phyloP scores from a whole-genome alignment of 2,888 invertebrate genomes.

The Herminia tarsipennalis region DNA sequence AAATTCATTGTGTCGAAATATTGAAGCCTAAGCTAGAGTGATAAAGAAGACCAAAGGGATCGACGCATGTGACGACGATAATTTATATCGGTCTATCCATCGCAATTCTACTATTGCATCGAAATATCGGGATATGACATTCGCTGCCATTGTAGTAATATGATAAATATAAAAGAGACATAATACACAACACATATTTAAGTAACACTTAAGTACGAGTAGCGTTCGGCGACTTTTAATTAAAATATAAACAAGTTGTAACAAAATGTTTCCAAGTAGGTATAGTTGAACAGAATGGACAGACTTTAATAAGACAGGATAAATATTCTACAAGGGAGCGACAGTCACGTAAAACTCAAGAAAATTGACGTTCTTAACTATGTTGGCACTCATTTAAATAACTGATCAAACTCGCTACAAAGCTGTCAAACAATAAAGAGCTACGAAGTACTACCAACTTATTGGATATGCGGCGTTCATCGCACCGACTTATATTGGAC shows the following conservation, averaged over 20 bases:
- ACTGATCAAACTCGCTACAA: conserved; percentile 68
- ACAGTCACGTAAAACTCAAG: conserved; percentile 63
- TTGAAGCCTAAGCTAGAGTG: no score
- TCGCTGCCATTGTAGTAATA: no score
- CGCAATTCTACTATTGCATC: no score
- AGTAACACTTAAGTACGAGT: no score
- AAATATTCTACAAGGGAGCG: conserved; percentile 43
- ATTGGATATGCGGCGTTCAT: conserved; percentile 67
- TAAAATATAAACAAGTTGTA: conserved; percentile 1
- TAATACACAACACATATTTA: no score
- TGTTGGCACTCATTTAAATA: conserved; percentile 76
- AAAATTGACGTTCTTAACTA: conserved; percentile 74
- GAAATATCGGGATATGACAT: no score
- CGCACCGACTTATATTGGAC: conserved; percentile 59
- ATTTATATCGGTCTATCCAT: no score
- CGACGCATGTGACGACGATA: no score
- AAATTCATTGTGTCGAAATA: no score
- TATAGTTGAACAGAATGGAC: conserved; percentile 14
- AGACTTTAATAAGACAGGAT: conserved; percentile 51
- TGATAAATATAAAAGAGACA: no score
- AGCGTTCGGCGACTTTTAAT: no score
- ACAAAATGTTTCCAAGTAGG: conserved; percentile 5
- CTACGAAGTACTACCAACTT: conserved; percentile 46
- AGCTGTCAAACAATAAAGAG: conserved; percentile 71
- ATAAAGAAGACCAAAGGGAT: no score